A percentile compares a stretch with the other conserved stretches of the same genome.
phyloP scores from a whole-genome alignment of 2,888 invertebrate species.

The Trachelus iudaicus region DNA sequence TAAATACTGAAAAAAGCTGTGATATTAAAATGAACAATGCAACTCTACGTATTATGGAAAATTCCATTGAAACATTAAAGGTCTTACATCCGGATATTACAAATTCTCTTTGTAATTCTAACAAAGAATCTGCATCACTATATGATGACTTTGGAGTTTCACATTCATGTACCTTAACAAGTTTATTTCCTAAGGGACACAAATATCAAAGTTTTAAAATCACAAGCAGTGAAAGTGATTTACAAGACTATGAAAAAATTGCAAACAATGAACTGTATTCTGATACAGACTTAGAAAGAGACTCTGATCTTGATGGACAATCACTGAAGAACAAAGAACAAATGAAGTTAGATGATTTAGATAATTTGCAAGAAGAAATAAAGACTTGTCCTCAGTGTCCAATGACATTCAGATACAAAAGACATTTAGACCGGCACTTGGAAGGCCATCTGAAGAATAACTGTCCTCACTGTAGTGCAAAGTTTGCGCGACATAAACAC shows the following conservation, averaged over 20 bases:
- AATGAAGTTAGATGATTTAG: neutral
- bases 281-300: conserved; percentile 15
- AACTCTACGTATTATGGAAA: neutral
- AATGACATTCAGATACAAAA: conserved; percentile 55
- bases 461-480: conserved; percentile 55
- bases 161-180: neutral
- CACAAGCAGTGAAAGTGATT: neutral
- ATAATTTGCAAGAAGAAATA: conserved; percentile 12
- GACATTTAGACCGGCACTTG: conserved; percentile 54
- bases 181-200: neutral
- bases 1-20: neutral
- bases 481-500: conserved; percentile 55
- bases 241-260: neutral
- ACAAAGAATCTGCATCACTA: neutral
- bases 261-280: neutral
- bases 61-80: neutral
- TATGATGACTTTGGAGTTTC: neutral
- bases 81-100: neutral
- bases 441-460: conserved; percentile 60
- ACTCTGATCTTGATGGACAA: conserved; percentile 8
- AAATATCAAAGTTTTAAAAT: neutral
- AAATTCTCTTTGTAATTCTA: neutral
- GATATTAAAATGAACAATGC: neutral
- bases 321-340: neutral
- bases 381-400: conserved; percentile 45